Conservation (phyloP, 2,797 vertebrate species). For the Hydrophis major region DNA sequence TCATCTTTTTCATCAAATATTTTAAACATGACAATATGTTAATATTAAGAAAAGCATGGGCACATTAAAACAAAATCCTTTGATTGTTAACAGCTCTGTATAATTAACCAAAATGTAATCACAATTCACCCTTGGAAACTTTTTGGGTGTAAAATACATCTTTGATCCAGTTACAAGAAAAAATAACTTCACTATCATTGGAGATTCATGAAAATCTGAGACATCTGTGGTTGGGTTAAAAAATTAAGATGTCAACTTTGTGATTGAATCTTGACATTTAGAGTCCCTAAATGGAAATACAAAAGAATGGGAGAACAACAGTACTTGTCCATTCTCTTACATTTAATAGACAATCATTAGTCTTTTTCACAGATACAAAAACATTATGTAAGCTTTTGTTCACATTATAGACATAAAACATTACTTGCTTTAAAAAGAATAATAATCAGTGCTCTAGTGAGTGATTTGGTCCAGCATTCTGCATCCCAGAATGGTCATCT, state of each 20-base stretch:
- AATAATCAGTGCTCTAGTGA: not conserved
- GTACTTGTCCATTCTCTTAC: not conserved
- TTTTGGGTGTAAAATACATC: constrained; percentile 21
- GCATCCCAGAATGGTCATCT: not conserved
- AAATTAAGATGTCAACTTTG: not conserved
- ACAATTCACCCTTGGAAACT: constrained; percentile 32
- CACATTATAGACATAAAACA: not conserved
- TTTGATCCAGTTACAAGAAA: constrained; percentile 32
- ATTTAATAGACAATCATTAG: not conserved
- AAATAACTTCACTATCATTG: not conserved
- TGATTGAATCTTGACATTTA: not conserved
- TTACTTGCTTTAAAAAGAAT: not conserved
- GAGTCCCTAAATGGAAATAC: not conserved
- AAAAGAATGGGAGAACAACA: not conserved
- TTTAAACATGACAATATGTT: constrained; percentile 49
- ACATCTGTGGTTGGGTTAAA: not conserved
- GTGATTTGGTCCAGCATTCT: not conserved
- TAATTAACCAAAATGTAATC: constrained; percentile 34
- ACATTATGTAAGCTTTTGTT: not conserved
- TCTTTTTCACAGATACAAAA: not conserved
- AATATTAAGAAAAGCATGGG: constrained; percentile 19
- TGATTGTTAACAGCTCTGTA: constrained; percentile 17
- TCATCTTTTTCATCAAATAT: constrained; percentile 43
- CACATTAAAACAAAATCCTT: constrained; percentile 33
- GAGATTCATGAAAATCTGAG: not conserved